Base-by-base conservation (phyloP, 2,888 invertebrate genomes). In the Heliconius hortense region DNA sequence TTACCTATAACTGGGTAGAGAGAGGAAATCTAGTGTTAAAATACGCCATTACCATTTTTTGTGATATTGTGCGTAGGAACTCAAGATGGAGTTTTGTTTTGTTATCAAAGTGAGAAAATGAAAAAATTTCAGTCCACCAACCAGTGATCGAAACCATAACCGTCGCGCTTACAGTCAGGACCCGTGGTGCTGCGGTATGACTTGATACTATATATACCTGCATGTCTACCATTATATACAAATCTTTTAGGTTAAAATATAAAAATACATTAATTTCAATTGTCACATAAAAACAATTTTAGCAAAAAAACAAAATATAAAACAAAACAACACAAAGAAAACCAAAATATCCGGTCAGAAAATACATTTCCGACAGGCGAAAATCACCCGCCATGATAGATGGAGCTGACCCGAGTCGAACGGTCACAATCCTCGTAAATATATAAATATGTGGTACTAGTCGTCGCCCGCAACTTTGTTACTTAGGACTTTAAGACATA, bases 271-370 rank as follows among this genome's bases (percentile, higher is more conserved):
- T 15, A 26, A 60, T 60, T 60, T 60, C 60, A 26, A 60, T 26
- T 24, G 59, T 60, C 11, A 60, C 26, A 59, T 24, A 59, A 24
- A n/a, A 59, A 4, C 13, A 59, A 60, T 26, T 60, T 60, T 60
- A 26, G n/a, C 64, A 7, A 66, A 35, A 28, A 7, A 24, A 35
- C 4, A 35, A 60, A 60, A 60, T n/a, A 63, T 8, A 63, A 64
- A 35, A 64, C n/a, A 64, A 64, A 10, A 56, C 10, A n/a, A 48
- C 48, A 21, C 35, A 64, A 64, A 15, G 39, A 66, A 43, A 69
- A 24, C 56, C 56, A 69, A 69, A 69, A 69, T 31, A 69, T 56
- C 69, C 69, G 69, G 69, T 69, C 69, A 56, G 69, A 15, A 24
- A 35, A 69, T 56, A 56, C 56, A 69, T 69, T 69, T 69, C 69